A percentile compares a stretch with the other conserved stretches of the same genome.
Conservation (phyloP, 2,113 vertebrate species). For the Pygoscelis antarcticus region DNA sequence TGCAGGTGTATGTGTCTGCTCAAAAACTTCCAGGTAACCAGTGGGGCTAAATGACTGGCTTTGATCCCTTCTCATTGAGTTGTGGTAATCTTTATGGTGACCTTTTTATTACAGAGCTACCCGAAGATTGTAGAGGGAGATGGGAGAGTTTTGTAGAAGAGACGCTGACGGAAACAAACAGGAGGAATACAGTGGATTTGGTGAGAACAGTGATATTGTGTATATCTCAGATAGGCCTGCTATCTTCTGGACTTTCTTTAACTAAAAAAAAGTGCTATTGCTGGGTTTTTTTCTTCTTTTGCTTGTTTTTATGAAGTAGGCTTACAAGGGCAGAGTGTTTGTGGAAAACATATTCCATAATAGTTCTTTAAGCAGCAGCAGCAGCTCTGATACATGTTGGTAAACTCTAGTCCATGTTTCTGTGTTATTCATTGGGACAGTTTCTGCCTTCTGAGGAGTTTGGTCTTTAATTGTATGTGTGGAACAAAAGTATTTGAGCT, state of each 20-base stretch:
- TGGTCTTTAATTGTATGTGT: background rate
- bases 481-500: accelerated
- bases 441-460: background rate
- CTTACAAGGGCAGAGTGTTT: background rate
- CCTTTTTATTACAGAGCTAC: conserved; percentile 79
- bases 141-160: conserved; percentile 97
- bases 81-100: background rate
- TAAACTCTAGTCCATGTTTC: background rate
- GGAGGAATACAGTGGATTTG: conserved; percentile 92
- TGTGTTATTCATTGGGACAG: accelerated
- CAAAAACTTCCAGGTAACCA: background rate
- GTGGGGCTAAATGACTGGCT: background rate
- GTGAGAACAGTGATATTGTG: conserved; percentile 64
- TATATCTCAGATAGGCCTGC: background rate
- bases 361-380: background rate
- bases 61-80: background rate
- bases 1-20: background rate
- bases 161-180: conserved; percentile 90
- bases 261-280: accelerated
- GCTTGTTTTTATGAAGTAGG: background rate
- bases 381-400: accelerated
- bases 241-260: background rate
- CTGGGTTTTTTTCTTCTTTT: accelerated
- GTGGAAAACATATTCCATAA: accelerated
- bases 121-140: conserved; percentile 91